phyloP scores from a whole-genome alignment of 1,140 invertebrate species.

The Hetaerina americana region DNA sequence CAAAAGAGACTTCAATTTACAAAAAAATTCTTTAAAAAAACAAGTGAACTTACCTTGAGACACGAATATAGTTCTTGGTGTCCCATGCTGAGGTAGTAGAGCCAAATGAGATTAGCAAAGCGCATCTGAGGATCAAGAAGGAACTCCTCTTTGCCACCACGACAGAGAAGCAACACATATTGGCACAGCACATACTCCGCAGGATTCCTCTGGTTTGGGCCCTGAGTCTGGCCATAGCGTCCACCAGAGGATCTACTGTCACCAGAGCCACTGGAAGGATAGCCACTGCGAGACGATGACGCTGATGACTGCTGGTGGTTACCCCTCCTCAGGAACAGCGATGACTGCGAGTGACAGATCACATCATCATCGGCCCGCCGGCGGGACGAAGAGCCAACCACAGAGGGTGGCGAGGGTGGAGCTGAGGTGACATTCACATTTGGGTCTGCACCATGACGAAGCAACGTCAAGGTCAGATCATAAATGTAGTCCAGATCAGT shows the following conservation, averaged over 20 bases:
- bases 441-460: conserved; percentile 36
- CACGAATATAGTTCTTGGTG: conserved; percentile 47
- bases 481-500: conserved; percentile 52
- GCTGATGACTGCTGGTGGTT: background rate
- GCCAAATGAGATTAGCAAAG: conserved; percentile 46
- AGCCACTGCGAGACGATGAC: background rate
- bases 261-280: background rate
- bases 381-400: background rate
- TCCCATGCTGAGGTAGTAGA: conserved; percentile 54
- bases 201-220: conserved; percentile 35
- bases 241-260: background rate
- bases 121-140: conserved; percentile 41
- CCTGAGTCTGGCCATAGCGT: background rate
- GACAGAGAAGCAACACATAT: conserved; percentile 50
- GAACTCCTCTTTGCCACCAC: conserved; percentile 52
- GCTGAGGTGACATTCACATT: conserved; percentile 20
- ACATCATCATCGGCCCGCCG: background rate
- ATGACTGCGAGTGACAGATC: conserved; percentile 8
- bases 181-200: conserved; percentile 51
- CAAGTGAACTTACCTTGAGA: conserved; percentile 30
- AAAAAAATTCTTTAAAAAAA: background rate
- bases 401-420: background rate
- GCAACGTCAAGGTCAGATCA: conserved; percentile 48
- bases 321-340: background rate
- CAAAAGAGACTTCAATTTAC: background rate